These are phyloP conservation scores for Lepus townsendii DNA, from an alignment of 2,797 vertebrate species.

Conservation along the genomic window DNA sequence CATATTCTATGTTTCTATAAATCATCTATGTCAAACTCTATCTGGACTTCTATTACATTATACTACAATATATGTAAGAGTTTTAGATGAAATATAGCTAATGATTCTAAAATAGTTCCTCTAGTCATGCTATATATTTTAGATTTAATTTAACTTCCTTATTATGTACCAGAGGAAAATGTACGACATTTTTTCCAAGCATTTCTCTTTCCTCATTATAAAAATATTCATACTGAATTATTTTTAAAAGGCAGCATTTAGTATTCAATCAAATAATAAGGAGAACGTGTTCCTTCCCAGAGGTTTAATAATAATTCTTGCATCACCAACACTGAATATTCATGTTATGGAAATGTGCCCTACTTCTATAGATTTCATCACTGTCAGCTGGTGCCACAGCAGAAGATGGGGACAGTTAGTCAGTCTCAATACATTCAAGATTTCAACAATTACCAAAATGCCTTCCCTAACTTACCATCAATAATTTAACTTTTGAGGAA, in stretches of 20 bases:
- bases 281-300: slow-evolving; percentile 76
- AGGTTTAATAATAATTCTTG: slow-evolving; percentile 84
- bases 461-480: slow-evolving; percentile 73
- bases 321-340: slow-evolving; percentile 84
- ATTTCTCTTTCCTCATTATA: slow-evolving; percentile 74
- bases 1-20: slow-evolving; percentile 43
- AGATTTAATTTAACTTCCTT: slow-evolving; percentile 74
- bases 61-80: slow-evolving; percentile 52
- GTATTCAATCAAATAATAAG: slow-evolving; percentile 81
- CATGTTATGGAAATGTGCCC: slow-evolving; percentile 85
- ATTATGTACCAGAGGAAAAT: slow-evolving; percentile 59
- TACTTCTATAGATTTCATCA: slow-evolving; percentile 81
- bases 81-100: slow-evolving; percentile 67
- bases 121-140: slow-evolving; percentile 59
- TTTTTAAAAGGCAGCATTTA: slow-evolving; percentile 78
- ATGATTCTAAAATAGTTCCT: slow-evolving; percentile 73
- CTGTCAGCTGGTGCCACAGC: slow-evolving; percentile 68
- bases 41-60: slow-evolving; percentile 60
- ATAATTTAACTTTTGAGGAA: slow-evolving; percentile 79
- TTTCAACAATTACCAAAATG: slow-evolving; percentile 77
- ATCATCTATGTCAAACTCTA: slow-evolving; percentile 58
- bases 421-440: slow-evolving; percentile 75
- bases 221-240: slow-evolving; percentile 78
- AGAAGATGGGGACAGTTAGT: slow-evolving; percentile 72
- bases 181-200: slow-evolving; percentile 2